Percentiles rank a stretch among this genome's conserved stretches.
Evolutionary conservation across 2,113 vertebrate genomes (phyloP).

Genomic region (Amia ocellicauda): DNA sequence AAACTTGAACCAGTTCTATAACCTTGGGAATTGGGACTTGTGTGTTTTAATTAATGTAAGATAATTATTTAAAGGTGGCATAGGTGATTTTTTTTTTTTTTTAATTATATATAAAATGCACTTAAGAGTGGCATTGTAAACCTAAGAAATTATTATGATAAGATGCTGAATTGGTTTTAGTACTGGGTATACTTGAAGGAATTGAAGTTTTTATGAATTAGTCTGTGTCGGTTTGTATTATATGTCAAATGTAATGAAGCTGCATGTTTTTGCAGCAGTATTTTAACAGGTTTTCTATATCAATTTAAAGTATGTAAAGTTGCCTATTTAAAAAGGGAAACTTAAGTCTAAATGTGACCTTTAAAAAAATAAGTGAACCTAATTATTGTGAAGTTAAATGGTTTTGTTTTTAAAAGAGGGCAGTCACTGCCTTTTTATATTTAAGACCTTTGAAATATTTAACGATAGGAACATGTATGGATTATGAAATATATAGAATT

Average conservation of each 20-base stretch:
- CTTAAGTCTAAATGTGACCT: slow-evolving; percentile 24
- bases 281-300: slow-evolving; percentile 32
- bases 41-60: slow-evolving; percentile 52
- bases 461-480: slow-evolving; percentile 57
- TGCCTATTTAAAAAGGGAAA: slow-evolving; percentile 12
- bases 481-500: slow-evolving; percentile 55
- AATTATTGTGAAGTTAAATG: slow-evolving; percentile 21
- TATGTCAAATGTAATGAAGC: slow-evolving; percentile 40
- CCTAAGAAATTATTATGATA: slow-evolving; percentile 53
- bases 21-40: slow-evolving; percentile 58
- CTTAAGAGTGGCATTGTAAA: slow-evolving; percentile 60
- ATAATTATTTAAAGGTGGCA: slow-evolving; percentile 34
- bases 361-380: slow-evolving; percentile 18
- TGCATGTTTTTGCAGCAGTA: slow-evolving; percentile 27
- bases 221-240: slow-evolving; percentile 28
- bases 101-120: slow-evolving; percentile 63
- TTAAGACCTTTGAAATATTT: slow-evolving; percentile 50
- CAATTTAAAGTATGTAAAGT: background rate
- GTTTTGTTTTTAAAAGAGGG: slow-evolving; percentile 26
- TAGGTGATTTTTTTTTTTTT: slow-evolving; percentile 57
- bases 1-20: slow-evolving; percentile 62
- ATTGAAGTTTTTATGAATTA: slow-evolving; percentile 32
- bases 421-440: slow-evolving; percentile 28
- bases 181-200: slow-evolving; percentile 58
- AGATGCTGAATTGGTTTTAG: slow-evolving; percentile 28